Percentiles rank a stretch among this genome's conserved stretches.
Conservation (phyloP, 2,113 vertebrate species). For the Ceyx cyanopectus region DNA sequence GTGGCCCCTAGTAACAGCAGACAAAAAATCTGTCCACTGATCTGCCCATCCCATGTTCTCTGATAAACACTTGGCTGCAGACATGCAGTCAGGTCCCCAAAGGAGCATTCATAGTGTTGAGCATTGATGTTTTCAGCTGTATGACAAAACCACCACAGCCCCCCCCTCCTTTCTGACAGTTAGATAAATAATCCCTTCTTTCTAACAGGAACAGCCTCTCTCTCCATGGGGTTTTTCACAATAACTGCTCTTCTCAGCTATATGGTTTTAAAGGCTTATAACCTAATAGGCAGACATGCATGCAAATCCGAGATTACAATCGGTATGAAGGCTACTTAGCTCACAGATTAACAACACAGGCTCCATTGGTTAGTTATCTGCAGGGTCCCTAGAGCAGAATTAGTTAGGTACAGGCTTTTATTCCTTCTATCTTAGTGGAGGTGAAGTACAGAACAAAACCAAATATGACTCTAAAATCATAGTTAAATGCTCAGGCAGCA, state of each 20-base stretch:
- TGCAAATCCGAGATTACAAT: slow-evolving; percentile 49
- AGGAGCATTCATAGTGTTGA: background rate
- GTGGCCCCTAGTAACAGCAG: background rate
- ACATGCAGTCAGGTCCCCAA: background rate
- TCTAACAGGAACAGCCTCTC: slow-evolving; percentile 2
- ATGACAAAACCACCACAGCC: background rate
- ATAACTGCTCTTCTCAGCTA: slow-evolving; percentile 45
- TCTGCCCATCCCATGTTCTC: background rate
- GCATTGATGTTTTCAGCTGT: background rate
- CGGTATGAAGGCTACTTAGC: slow-evolving; percentile 45
- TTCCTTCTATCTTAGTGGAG: background rate
- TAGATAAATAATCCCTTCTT: slow-evolving; percentile 33
- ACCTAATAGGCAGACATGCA: slow-evolving; percentile 39
- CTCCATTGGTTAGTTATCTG: slow-evolving; percentile 10
- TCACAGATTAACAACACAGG: slow-evolving; percentile 26
- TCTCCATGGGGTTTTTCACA: slow-evolving; percentile 22
- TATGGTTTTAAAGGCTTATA: slow-evolving; percentile 60
- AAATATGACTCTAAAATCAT: background rate
- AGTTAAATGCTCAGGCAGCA: background rate
- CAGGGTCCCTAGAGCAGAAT: background rate
- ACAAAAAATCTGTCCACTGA: background rate
- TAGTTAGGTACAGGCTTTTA: background rate
- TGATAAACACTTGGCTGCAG: background rate
- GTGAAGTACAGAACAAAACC: background rate
- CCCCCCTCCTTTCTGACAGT: slow-evolving; percentile 12